Conservation (phyloP, 2,797 vertebrate species). For the Acanthurus tractus region DNA sequence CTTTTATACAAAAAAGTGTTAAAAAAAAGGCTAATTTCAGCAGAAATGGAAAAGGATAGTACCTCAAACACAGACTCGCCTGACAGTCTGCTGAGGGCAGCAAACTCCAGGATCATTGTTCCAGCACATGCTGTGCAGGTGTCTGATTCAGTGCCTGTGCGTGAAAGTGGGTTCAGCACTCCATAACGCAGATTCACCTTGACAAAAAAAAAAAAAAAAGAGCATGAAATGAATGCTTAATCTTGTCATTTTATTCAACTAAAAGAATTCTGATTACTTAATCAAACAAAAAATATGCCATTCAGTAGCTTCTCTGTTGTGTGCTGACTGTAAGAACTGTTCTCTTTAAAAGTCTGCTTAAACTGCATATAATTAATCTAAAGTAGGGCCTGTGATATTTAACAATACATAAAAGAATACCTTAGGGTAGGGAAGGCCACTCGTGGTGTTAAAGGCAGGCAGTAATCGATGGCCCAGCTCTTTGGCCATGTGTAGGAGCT, state of each 20-base stretch:
- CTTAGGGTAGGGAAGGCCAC: constrained; percentile 90
- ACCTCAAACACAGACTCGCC: constrained; percentile 89
- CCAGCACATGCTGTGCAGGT: constrained; percentile 91
- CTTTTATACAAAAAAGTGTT: not conserved
- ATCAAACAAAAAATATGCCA: not conserved
- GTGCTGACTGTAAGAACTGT: not conserved
- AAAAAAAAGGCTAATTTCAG: constrained; percentile 1
- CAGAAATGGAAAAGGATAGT: constrained; percentile 15
- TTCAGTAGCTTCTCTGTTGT: not conserved
- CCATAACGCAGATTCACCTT: constrained; percentile 89
- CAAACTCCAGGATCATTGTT: constrained; percentile 91
- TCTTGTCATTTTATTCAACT: not conserved
- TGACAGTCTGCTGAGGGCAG: constrained; percentile 88
- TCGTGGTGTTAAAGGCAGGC: constrained; percentile 90
- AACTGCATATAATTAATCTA: not conserved
- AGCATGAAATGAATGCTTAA: no score
- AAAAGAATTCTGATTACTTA: not conserved
- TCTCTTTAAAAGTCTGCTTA: not conserved
- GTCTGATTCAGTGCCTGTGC: constrained; percentile 88
- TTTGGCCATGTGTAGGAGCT: constrained; percentile 88
- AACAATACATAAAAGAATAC: constrained; percentile 57
- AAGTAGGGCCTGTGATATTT: constrained; percentile 8
- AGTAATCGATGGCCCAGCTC: constrained; percentile 88
- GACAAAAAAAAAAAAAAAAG: constrained; percentile 7
- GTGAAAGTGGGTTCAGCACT: constrained; percentile 86